Evolutionary conservation across 2,113 vertebrate genomes (phyloP), one percentile per base, ranked within the genome.

Genomic region (Myotis brandtii): DNA sequence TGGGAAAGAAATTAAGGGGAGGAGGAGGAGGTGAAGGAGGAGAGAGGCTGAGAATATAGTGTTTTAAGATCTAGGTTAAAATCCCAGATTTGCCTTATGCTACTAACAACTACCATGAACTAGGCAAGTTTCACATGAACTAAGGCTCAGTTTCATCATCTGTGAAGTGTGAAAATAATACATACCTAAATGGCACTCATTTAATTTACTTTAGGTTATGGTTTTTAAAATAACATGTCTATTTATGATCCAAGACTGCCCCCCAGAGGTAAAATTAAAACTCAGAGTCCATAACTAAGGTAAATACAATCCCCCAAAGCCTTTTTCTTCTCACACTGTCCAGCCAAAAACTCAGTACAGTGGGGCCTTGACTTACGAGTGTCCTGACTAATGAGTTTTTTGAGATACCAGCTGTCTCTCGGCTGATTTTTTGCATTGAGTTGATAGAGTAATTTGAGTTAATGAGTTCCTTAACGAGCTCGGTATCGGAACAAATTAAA

Each of bases 241-340:
- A 86, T 83, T 82, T 95, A 37, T 93, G 64, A 37, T 96, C 92
- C 34, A 59, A 43, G 89, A 86, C 75, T 91, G 95, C 96, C 96
- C 89, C 81, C 96, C 96, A 79, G 83, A 89, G 96, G 96, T 66
- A 83, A 93, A 21, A 79, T 82, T 79, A 69, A 96, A 94, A 86
- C 30, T 69, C 1, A 16, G 40, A 18, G 66, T 66, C 50, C 21
- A 20, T 50, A 85, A 56, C 32, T 20, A 7, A 14, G 32, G 34
- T 73, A 21, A 76, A 10, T 23, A 67, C 1, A 70, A 52, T 54
- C 34, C 5, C 3, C n/a, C 17, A 93, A 80, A 87, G 32, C 20
- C 23, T 69, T 76, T 90, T 76, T 75, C 54, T 85, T 81, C 20
- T 32, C 40, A 56, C 54, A 91, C 73, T 70, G 50, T 82, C 18